Evolutionary conservation across 1,140 invertebrate species (phyloP), one percentile per base, ranked within the genome.

Genomic region (Papilio xuthus): DNA sequence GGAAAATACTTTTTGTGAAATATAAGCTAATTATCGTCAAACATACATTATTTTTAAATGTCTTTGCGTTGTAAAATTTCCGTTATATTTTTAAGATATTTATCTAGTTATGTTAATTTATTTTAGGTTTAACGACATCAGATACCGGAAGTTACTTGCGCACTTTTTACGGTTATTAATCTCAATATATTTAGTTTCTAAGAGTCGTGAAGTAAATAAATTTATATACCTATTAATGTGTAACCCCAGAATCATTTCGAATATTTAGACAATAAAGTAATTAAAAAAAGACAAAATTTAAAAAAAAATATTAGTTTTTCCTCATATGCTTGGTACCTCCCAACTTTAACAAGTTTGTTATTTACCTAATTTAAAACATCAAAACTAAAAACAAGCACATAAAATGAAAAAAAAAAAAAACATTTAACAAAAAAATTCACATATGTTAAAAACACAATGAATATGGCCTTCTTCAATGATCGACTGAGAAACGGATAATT

Each of bases 71-170:
- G 23, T 4, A 67, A 67, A 26, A 67, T 67, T 28, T 67, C 26
- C 60, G 60, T 67, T 67, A 67, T 18, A 28, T 23, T 56, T 67
- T 53, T 8, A 20, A 67, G 12, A 28, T 28, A 28, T 50, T 2
- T 50, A 50, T 32, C 60, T 67, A 32, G 60, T 67, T 67, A 67
- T 67, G 60, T 18, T 32, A 32, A 67, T 67, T 67, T 67, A 15
- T 28, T 13, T 53, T 53, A n/a, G 8, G 20, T 53, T 8, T 20
- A 53, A 53, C 50, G 50, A 53, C n/a, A 44, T 53, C 20, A 53
- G 50, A 53, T 7, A 53, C n/a, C 50, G 7, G 7, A 53, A 53
- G 50, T n/a, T 50, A 53, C n/a, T 53, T 53, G n/a, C 50, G 44
- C 7, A 47, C 2, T 18, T 47, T 47, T 18, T 47, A 15, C 15